Evolutionary conservation across 2,888 invertebrate genomes (phyloP), one percentile per base, ranked within the genome.

Genomic region (Volucella bombylans): DNA sequence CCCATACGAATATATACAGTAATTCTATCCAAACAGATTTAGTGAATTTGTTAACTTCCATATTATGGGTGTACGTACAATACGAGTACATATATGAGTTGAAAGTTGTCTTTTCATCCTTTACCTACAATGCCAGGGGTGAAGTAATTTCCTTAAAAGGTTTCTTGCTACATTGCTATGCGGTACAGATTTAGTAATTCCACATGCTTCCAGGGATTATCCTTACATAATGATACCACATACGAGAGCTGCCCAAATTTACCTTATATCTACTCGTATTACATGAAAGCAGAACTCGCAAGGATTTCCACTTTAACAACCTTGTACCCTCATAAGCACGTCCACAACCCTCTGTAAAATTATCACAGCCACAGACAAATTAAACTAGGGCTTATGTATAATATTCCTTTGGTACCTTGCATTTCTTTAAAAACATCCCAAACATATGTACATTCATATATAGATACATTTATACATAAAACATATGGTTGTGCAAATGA

Each of bases 91-190:
- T 23, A 23, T 23, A 23, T 0, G 15, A 69, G 57, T 64, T 64
- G 23, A 57, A 59, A 59, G 59, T 71, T 82, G 43, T 55, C 65
- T 57, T 73, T 68, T 45, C 50, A 55, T 55, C 55, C 68, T 69
- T 31, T 45, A 12, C 41, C 61, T 47, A 57, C 41, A 80, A 76
- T 79, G 47, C 54, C 12, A 80, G 47, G 65, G 61, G 62, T 81
- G 68, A 85, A 81, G 81, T 81, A 85, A 85, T 85, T 81, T 85
- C 41, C 76, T 85, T 85, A 76, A 85, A 85, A 85, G 81, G 76
- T 85, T 85, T 81, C 81, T 61, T 85, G 49, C 45, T 62, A 67
- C 64, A 76, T 72, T 55, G 41, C 76, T 76, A 62, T 76, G 67
- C 62, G 71, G 71, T 81, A 62, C 49, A 67, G 81, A 76, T 81